These are phyloP conservation scores for Mimumesa dahlbomi DNA, from an alignment of 2,888 invertebrate genomes.

Conservation along the genomic window DNA sequence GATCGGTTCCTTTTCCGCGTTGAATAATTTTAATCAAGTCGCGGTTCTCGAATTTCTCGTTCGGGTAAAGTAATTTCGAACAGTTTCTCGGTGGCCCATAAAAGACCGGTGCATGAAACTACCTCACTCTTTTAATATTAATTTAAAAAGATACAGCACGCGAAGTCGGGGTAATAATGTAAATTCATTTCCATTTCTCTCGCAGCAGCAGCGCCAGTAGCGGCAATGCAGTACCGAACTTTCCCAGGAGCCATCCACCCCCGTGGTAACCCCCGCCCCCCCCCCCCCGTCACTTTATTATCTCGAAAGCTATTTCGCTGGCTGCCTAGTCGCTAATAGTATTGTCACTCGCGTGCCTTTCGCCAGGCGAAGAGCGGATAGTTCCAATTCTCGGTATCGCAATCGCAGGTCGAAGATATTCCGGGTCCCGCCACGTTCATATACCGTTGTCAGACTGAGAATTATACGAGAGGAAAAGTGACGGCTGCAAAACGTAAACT, in stretches of 20 bases:
- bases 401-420: conserved; percentile 59
- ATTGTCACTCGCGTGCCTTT: conserved; percentile 68
- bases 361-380: conserved; percentile 55
- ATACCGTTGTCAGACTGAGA: conserved; percentile 57
- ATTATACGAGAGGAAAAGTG: too few relatives aligned
- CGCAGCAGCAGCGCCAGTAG: conserved; percentile 14
- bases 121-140: conserved; percentile 45
- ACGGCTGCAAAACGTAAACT: too few relatives aligned
- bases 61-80: too few relatives aligned
- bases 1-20: too few relatives aligned
- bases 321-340: conserved; percentile 67
- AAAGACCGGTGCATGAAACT: conserved; percentile 11
- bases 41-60: too few relatives aligned
- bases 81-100: neutral
- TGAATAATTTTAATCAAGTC: too few relatives aligned
- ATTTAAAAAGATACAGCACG: conserved; percentile 28
- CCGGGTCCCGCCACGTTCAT: conserved; percentile 43
- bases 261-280: conserved; percentile 42
- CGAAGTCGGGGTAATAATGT: conserved; percentile 45
- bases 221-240: conserved; percentile 48
- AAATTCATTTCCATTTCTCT: conserved; percentile 58
- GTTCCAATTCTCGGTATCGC: conserved; percentile 65
- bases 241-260: conserved; percentile 50
- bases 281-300: conserved; percentile 60
- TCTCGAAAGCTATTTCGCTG: conserved; percentile 66